Conservation (phyloP, 2,888 invertebrate genomes). For the Polylopha cassiicola region DNA sequence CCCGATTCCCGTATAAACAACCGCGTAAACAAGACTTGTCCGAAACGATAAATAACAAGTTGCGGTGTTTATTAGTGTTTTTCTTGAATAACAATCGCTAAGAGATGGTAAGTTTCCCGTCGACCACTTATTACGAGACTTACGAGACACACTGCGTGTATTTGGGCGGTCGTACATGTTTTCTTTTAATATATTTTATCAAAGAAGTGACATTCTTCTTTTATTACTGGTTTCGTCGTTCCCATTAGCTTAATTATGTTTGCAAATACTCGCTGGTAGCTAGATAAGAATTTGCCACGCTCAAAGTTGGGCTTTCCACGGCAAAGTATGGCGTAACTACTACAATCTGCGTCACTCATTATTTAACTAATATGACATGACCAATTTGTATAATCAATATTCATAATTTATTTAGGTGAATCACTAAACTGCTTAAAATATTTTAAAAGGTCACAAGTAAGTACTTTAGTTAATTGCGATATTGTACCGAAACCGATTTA, state of each 20-base stretch:
- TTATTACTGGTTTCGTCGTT: constrained; percentile 1
- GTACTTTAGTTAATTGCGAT: constrained; percentile 8
- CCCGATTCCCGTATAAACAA: constrained; percentile 33
- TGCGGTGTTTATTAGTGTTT: constrained; percentile 28
- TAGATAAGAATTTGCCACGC: constrained; percentile 1
- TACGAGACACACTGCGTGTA: constrained; percentile 3
- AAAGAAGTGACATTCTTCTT: background rate
- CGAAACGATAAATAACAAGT: constrained; percentile 32
- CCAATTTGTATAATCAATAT: constrained; percentile 3
- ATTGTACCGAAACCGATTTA: constrained; percentile 10
- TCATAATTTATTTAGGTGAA: constrained; percentile 1
- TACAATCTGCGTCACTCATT: constrained; percentile 2
- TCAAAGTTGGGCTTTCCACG: constrained; percentile 3
- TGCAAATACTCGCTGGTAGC: constrained; percentile 1
- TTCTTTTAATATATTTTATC: constrained; percentile 5
- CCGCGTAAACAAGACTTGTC: constrained; percentile 34
- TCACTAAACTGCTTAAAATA: too few relatives aligned
- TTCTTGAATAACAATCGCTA: constrained; percentile 25
- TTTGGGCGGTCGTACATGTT: constrained; percentile 10
- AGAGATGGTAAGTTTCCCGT: constrained; percentile 5
- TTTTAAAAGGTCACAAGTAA: constrained; percentile 11
- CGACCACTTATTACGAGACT: constrained; percentile 12
- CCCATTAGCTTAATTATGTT: constrained; percentile 2
- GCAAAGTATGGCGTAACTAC: constrained; percentile 1
- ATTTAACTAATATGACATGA: constrained; percentile 2